These are phyloP conservation scores for Caranx melampygus DNA, from an alignment of 2,113 vertebrate species.

Conservation along the genomic window DNA sequence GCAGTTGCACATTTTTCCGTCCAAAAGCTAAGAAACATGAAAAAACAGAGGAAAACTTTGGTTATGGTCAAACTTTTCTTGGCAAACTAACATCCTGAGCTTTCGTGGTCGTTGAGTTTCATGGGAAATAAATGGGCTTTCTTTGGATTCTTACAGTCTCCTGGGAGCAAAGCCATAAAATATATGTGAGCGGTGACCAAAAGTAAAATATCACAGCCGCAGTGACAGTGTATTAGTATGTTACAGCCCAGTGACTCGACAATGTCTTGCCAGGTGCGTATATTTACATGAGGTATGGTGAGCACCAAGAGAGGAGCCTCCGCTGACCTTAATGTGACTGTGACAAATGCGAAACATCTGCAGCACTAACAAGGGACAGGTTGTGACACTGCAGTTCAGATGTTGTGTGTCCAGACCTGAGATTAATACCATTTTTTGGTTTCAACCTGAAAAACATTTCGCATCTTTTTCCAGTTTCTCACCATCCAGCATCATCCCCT, in stretches of 20 bases:
- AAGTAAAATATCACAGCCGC: neutral
- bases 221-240: slow-evolving; percentile 26
- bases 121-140: neutral
- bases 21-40: neutral
- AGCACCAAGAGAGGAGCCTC: slow-evolving; percentile 23
- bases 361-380: slow-evolving; percentile 40
- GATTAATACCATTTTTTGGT: neutral
- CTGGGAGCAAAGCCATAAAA: neutral
- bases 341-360: slow-evolving; percentile 76
- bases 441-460: slow-evolving; percentile 5
- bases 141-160: neutral
- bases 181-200: neutral
- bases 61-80: neutral
- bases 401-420: neutral
- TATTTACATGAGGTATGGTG: slow-evolving; percentile 7
- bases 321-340: slow-evolving; percentile 39
- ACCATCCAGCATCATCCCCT: neutral
- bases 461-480: neutral
- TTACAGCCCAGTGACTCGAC: neutral
- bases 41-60: neutral
- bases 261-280: slow-evolving; percentile 6
- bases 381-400: slow-evolving; percentile 15
- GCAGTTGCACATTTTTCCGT: neutral
- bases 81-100: neutral
- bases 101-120: neutral